Base-by-base conservation (phyloP, 2,888 invertebrate genomes). In the Beris morrisii region DNA sequence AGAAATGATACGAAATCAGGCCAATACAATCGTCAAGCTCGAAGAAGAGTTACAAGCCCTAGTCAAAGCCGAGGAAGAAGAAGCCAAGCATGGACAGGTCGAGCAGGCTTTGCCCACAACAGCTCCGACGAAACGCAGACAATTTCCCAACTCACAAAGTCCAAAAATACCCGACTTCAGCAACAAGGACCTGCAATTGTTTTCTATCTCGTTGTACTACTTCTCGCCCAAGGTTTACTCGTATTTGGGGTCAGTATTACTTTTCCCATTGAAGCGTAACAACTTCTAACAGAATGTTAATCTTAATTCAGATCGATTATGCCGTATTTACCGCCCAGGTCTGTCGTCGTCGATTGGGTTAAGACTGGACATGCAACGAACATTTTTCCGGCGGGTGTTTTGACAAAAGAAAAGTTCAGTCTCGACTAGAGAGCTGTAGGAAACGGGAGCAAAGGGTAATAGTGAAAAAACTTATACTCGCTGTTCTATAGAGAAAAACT, bases 201-300 rank as follows among this genome's bases (percentile, higher is more conserved):
- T 68, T 45, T 48, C 65, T 13, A 66, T 66, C 43, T 54, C 68
- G 9, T 63, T 66, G 13, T 66, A 63, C 45, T 63, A 66, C 32
- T 68, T 66, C 31, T 68, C 68, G 15, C 66, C 68, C 3, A 63
- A 54, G 7, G 61, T 65, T 15, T 68, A 66, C 32, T 43, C 50
- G 6, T 68, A 66, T 50, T 13, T 68, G 31, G 57, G 65, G 68
- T 68, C 50, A n/a, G 12, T 45, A 11, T 32, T 38, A 30, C 13
- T 44, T 3, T 38, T 38, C 22, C 9, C 38, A 38, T 38, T 38
- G 2, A 22, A 22, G 22, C 22, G 22, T 22, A 22, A 22, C 22
- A 22, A 22, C 22, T 22, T 22, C 3, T 22, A 22, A 22, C 22
- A 22, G 22, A 22, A 3, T 38, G 1, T 56, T 43, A 5, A 53